These are phyloP conservation scores for Callyntrura sp. DNA, from an alignment of 2,888 invertebrate species.

Conservation along the genomic window DNA sequence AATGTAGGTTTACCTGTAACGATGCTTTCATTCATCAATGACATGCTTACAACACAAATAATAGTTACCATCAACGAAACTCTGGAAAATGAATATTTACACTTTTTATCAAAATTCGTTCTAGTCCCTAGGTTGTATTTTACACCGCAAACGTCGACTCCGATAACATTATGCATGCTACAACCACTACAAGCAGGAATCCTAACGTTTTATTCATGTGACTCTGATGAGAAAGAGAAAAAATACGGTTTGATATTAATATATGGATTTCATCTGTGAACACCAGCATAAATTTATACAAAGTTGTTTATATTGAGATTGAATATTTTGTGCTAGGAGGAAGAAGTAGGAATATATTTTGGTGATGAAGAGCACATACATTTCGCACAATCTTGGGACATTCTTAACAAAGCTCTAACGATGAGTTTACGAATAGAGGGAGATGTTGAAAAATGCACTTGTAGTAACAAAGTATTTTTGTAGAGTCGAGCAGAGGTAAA, in stretches of 20 bases:
- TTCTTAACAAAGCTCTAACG: not conserved
- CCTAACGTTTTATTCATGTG: too few relatives aligned
- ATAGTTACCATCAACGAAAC: not conserved
- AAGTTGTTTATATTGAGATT: not conserved
- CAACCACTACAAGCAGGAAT: too few relatives aligned
- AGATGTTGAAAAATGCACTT: not conserved
- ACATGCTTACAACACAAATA: not conserved
- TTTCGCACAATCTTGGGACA: constrained; percentile 6
- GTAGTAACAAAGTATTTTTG: not conserved
- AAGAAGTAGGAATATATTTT: not conserved
- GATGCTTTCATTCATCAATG: too few relatives aligned
- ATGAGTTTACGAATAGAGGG: not conserved
- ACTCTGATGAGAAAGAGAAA: too few relatives aligned
- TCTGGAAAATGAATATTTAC: constrained; percentile 50
- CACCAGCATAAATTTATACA: too few relatives aligned
- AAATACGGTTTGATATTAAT: too few relatives aligned
- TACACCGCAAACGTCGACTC: constrained; percentile 42
- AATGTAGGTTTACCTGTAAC: too few relatives aligned
- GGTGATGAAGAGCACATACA: not conserved
- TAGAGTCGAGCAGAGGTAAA: too few relatives aligned
- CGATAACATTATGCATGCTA: constrained; percentile 36
- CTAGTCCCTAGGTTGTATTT: constrained; percentile 39
- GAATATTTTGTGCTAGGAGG: not conserved
- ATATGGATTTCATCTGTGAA: too few relatives aligned
- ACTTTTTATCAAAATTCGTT: constrained; percentile 19